These are phyloP conservation scores for Arctocebus calabarensis DNA, from an alignment of 2,797 vertebrate genomes.

Conservation along the genomic window DNA sequence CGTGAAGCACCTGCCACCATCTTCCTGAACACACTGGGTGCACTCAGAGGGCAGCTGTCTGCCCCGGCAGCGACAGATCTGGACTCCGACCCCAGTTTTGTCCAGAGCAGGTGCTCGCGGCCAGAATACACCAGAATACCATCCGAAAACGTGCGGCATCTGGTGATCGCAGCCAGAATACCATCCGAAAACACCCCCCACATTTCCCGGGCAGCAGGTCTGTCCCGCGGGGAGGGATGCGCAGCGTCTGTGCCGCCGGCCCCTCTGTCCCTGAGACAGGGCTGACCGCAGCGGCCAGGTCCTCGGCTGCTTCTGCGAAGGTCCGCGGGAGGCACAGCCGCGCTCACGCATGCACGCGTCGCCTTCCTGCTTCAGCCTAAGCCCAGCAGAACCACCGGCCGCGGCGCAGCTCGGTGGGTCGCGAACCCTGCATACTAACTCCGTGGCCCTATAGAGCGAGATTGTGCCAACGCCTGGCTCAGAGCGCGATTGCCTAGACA, in stretches of 20 bases:
- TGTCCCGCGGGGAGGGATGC: background rate
- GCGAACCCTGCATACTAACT: background rate
- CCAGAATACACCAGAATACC: background rate
- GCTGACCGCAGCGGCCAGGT: background rate
- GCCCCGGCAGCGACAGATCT: background rate
- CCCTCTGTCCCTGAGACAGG: background rate
- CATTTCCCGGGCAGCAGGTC: background rate
- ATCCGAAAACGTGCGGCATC: too few species aligned
- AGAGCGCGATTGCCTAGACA: conserved; percentile 29
- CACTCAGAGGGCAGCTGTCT: background rate
- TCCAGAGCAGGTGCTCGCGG: background rate
- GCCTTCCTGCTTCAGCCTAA: conserved; percentile 1
- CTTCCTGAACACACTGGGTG: background rate
- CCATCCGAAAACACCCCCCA: background rate
- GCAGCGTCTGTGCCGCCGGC: background rate
- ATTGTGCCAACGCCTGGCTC: background rate
- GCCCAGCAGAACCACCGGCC: background rate
- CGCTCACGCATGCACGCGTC: background rate
- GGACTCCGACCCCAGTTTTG: background rate
- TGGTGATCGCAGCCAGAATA: too few species aligned
- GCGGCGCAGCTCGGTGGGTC: background rate
- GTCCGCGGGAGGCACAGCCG: background rate
- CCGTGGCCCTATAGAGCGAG: background rate
- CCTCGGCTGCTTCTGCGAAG: background rate
- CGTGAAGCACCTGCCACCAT: background rate